Percentiles rank a stretch among this genome's conserved stretches.
Conservation (phyloP, 2,797 vertebrate species). For the Acomys russatus region DNA sequence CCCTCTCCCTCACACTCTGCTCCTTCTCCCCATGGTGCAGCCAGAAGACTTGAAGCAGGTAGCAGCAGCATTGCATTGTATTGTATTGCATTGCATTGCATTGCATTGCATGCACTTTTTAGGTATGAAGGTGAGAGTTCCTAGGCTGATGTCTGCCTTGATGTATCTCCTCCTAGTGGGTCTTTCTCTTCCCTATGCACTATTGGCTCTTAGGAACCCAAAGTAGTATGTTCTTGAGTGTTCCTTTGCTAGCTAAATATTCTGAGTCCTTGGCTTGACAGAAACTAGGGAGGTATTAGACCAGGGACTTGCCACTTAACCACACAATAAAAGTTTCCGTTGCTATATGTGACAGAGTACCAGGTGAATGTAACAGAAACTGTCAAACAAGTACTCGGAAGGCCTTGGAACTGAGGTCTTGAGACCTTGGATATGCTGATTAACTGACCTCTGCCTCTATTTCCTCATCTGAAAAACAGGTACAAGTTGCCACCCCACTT, state of each 20-base stretch:
- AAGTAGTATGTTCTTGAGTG: background rate
- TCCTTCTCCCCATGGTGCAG: background rate
- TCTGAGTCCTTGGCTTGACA: background rate
- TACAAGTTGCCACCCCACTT: too few relatives aligned
- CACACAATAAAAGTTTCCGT: too few relatives aligned
- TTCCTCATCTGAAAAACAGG: background rate
- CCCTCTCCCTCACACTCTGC: background rate
- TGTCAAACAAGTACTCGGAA: background rate
- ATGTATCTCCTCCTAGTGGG: rapidly evolving
- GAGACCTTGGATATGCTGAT: background rate
- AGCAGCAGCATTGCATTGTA: background rate
- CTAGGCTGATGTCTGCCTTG: background rate
- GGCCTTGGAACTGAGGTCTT: background rate
- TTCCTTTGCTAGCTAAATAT: background rate
- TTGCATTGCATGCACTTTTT: background rate
- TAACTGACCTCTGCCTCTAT: background rate
- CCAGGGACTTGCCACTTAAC: background rate
- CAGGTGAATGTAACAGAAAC: background rate
- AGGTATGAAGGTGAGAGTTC: too few relatives aligned
- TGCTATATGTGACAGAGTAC: background rate
- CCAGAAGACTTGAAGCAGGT: background rate
- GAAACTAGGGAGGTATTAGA: background rate
- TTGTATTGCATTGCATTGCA: too few relatives aligned
- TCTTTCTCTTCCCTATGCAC: background rate
- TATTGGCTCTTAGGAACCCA: background rate